A percentile compares a stretch with the other conserved stretches of the same genome.
phyloP scores from a whole-genome alignment of 2,113 vertebrate genomes.

The Siniperca knerii region DNA sequence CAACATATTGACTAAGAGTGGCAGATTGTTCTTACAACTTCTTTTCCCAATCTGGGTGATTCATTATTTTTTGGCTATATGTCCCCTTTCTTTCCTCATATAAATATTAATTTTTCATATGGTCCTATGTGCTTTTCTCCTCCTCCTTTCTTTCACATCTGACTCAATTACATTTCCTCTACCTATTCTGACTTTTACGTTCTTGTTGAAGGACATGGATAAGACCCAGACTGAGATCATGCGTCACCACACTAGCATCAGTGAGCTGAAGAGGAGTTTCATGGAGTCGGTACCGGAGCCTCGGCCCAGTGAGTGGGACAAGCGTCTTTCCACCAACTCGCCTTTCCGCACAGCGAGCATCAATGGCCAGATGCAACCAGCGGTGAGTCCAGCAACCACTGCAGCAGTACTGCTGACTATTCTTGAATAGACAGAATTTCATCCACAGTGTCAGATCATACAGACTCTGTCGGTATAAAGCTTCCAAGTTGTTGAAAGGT shows the following conservation, averaged over 20 bases:
- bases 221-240: slow-evolving; percentile 96
- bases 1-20: not conserved
- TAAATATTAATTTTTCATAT: not conserved
- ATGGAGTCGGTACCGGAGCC: slow-evolving; percentile 97
- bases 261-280: slow-evolving; percentile 97
- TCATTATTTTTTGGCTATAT: not conserved
- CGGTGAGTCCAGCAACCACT: slow-evolving; percentile 86
- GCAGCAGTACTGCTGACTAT: not conserved
- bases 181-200: not conserved
- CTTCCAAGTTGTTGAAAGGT: not conserved
- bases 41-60: not conserved
- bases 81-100: not conserved
- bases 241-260: slow-evolving; percentile 97
- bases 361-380: slow-evolving; percentile 93
- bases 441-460: not conserved
- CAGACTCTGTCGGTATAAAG: not conserved
- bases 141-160: not conserved
- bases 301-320: slow-evolving; percentile 97
- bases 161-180: not conserved
- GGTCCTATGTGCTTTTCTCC: not conserved
- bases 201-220: slow-evolving; percentile 90
- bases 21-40: slow-evolving; percentile 1
- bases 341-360: slow-evolving; percentile 92
- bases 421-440: not conserved
- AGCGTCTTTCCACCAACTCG: slow-evolving; percentile 94